phyloP scores from a whole-genome alignment of 2,888 invertebrate genomes.

The Lathronympha strigana region DNA sequence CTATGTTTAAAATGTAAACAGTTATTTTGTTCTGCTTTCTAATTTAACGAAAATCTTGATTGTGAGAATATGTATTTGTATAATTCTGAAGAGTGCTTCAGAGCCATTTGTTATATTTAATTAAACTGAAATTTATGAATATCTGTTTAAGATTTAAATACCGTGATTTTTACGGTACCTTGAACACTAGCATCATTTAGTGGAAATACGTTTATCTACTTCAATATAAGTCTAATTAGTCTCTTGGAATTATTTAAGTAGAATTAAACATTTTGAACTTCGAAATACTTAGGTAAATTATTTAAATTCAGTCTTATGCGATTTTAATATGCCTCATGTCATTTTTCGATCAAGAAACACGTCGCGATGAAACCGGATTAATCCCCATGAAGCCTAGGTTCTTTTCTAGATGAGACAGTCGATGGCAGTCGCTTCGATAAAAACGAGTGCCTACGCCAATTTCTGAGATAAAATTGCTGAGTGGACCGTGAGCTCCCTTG shows the following conservation, averaged over 20 bases:
- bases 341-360: too few species aligned
- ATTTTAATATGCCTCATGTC: too few species aligned
- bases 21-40: not conserved
- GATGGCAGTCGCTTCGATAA: too few species aligned
- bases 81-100: not conserved
- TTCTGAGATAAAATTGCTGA: too few species aligned
- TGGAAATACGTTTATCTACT: not conserved
- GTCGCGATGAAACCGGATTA: too few species aligned
- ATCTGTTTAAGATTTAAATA: not conserved
- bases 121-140: not conserved
- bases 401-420: too few species aligned
- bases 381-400: too few species aligned
- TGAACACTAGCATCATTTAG: not conserved
- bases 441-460: too few species aligned
- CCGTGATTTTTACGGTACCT: not conserved
- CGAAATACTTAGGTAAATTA: too few species aligned
- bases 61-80: not conserved
- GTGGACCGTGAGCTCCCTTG: too few species aligned
- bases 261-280: not conserved
- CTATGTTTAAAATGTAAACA: not conserved
- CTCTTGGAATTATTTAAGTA: not conserved
- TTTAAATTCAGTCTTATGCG: too few species aligned
- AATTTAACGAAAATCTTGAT: not conserved
- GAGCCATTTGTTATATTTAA: not conserved
- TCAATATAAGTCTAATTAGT: constrained; percentile 1